phyloP scores from a whole-genome alignment of 2,888 invertebrate species.

The Chrysina gloriosa region DNA sequence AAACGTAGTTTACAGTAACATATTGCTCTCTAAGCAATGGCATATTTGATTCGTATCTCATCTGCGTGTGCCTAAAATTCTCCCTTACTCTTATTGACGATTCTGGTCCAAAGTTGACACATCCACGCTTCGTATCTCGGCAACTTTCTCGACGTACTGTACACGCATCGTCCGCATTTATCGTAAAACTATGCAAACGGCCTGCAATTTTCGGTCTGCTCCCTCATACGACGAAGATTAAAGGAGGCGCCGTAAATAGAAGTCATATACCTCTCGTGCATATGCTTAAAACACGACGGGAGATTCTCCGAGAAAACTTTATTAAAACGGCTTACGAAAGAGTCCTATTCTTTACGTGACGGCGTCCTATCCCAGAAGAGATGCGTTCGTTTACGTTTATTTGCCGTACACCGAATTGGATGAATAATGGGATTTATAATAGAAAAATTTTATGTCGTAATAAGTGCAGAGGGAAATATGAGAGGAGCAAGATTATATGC shows the following conservation, averaged over 20 bases:
- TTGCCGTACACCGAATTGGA: background rate
- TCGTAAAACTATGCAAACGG: conserved; percentile 27
- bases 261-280: conserved; percentile 2
- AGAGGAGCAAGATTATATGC: too few species aligned
- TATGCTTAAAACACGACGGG: background rate
- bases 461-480: background rate
- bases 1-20: too few species aligned
- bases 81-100: too few species aligned
- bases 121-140: background rate
- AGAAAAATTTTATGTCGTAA: conserved; percentile 1
- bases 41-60: too few species aligned
- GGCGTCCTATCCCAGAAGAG: background rate
- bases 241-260: conserved; percentile 30
- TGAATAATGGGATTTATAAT: conserved; percentile 13
- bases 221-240: conserved; percentile 16
- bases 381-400: background rate
- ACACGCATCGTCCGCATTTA: background rate
- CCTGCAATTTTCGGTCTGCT: conserved; percentile 23
- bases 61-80: too few species aligned
- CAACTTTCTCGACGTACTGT: background rate
- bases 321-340: conserved; percentile 17
- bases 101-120: too few species aligned
- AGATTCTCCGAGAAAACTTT: conserved; percentile 13
- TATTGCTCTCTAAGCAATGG: too few species aligned
- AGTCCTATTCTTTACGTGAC: background rate